These are phyloP conservation scores for Xestia ashworthii DNA, from an alignment of 2,888 invertebrate genomes.

Conservation along the genomic window DNA sequence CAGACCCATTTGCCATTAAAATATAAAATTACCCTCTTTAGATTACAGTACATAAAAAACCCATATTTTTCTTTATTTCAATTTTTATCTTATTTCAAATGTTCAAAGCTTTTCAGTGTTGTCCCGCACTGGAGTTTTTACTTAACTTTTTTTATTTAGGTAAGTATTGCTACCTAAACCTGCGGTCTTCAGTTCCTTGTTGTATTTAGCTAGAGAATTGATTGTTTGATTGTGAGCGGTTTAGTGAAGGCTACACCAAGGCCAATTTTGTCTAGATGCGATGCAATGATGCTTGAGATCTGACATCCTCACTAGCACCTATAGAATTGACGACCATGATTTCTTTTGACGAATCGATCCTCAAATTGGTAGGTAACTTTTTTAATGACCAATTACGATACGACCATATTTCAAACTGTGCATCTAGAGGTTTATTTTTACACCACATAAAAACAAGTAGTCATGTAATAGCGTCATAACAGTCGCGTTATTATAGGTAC, in stretches of 20 bases:
- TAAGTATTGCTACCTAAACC: neutral
- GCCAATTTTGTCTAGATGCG: neutral
- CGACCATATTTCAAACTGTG: neutral
- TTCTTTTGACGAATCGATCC: neutral
- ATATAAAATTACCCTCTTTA: no score
- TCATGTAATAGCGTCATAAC: neutral
- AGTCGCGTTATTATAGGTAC: neutral
- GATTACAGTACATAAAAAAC: no score
- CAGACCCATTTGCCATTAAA: neutral
- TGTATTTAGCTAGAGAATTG: conserved; percentile 6
- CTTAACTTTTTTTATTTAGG: neutral
- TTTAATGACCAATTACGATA: neutral
- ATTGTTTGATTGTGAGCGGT: conserved; percentile 6
- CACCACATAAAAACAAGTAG: neutral
- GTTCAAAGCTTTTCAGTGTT: neutral
- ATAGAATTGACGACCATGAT: neutral
- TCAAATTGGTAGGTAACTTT: neutral
- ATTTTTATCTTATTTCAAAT: neutral
- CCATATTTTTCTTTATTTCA: no score
- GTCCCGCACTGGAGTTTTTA: neutral
- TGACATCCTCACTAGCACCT: neutral
- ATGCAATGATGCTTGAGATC: conserved; percentile 8
- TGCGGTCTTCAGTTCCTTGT: neutral
- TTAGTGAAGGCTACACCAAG: conserved; percentile 13
- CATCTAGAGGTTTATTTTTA: neutral